Evolutionary conservation across 2,113 vertebrate species (phyloP).

Genomic region (Hemichromis elongatus): DNA sequence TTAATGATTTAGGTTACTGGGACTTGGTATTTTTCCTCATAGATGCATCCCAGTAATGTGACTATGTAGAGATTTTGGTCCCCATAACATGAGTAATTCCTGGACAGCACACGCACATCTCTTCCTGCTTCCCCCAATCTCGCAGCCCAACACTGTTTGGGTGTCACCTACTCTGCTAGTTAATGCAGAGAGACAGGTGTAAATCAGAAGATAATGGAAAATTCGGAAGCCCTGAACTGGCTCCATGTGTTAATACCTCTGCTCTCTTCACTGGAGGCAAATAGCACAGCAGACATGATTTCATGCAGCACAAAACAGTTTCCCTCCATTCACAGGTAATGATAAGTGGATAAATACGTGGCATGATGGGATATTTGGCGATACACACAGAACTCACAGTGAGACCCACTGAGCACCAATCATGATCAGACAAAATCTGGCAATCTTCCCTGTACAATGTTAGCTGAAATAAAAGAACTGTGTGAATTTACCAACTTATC

Average conservation of each 20-base stretch:
- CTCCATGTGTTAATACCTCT: not conserved
- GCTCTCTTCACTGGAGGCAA: not conserved
- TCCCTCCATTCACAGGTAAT: not conserved
- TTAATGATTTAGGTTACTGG: not conserved
- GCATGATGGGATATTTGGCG: not conserved
- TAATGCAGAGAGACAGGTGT: slow-evolving; percentile 29
- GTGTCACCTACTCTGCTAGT: not conserved
- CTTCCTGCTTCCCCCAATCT: not conserved
- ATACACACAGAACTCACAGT: not conserved
- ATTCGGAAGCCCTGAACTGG: not conserved
- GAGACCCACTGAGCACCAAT: not conserved
- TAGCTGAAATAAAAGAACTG: not conserved
- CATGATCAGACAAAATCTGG: not conserved
- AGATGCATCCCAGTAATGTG: not conserved
- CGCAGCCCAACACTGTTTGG: not conserved
- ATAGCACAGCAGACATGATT: not conserved
- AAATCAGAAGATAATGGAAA: slow-evolving; percentile 48
- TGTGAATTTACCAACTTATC: not conserved
- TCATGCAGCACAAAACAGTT: slow-evolving; percentile 10
- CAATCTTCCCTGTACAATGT: not conserved
- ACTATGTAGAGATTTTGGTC: not conserved
- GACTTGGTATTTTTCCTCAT: not conserved
- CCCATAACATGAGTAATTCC: not conserved
- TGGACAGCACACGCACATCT: not conserved
- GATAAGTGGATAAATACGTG: not conserved